These are phyloP conservation scores for Tipula unca DNA, from an alignment of 2,888 invertebrate species.

Conservation along the genomic window DNA sequence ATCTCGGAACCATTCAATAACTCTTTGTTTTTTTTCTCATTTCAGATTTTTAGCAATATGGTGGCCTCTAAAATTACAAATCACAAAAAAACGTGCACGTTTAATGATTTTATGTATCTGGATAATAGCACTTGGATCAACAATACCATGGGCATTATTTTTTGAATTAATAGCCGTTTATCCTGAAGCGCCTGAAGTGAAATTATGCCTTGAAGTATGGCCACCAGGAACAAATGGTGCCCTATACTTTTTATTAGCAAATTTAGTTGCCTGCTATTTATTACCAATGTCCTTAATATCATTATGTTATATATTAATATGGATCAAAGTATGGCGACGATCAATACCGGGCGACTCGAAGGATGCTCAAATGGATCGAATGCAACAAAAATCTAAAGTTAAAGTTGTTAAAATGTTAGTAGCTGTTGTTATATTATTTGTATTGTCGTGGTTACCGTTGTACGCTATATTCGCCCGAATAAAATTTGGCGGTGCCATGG, in stretches of 20 bases:
- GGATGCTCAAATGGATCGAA: slow-evolving; percentile 82
- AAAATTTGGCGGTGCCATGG: slow-evolving; percentile 57
- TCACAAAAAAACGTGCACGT: slow-evolving; percentile 79
- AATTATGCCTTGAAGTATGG: slow-evolving; percentile 77
- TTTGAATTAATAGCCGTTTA: slow-evolving; percentile 72
- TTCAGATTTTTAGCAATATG: slow-evolving; percentile 92
- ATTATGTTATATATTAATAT: slow-evolving; percentile 85
- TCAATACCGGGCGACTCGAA: slow-evolving; percentile 86
- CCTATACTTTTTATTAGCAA: slow-evolving; percentile 80
- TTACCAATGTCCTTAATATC: slow-evolving; percentile 85
- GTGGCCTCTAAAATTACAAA: slow-evolving; percentile 87
- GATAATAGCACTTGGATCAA: slow-evolving; percentile 75
- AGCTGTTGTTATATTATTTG: slow-evolving; percentile 86
- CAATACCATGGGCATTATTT: slow-evolving; percentile 85
- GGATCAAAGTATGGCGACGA: slow-evolving; percentile 73
- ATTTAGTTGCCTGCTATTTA: slow-evolving; percentile 83
- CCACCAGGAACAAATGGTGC: slow-evolving; percentile 73
- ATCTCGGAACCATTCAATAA: background rate
- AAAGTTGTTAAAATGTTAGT: slow-evolving; percentile 93
- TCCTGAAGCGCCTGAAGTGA: slow-evolving; percentile 64
- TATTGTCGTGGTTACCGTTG: slow-evolving; percentile 85
- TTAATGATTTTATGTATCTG: slow-evolving; percentile 85
- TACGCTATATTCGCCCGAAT: slow-evolving; percentile 83
- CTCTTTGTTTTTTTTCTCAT: slow-evolving; percentile 28
- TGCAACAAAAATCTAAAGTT: slow-evolving; percentile 90